Evolutionary conservation across 2,113 vertebrate species (phyloP), one percentile per base, ranked within the genome.

Genomic region (Nothoprocta perdicaria): DNA sequence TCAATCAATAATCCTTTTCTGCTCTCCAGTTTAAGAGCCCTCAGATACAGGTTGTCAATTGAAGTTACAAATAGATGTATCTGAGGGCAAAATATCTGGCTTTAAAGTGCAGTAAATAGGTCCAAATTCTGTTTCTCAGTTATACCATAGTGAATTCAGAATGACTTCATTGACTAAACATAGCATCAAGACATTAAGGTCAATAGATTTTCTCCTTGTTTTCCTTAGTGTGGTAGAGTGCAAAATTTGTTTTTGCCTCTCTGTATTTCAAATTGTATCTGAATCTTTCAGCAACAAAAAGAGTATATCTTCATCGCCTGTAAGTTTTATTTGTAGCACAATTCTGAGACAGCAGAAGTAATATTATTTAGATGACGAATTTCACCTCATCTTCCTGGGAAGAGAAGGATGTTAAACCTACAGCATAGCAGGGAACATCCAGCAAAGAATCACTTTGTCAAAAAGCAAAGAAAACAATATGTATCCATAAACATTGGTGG

Each of bases 61-160:
- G 74, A 82, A 93, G 71, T 66, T 84, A n/a, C 58, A 93, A 86
- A 69, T 21, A 66, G 53, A 77, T 74, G 41, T 63, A 92, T 86
- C 84, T 60, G 38, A 90, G 48, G 29, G 21, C 14, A 81, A 83
- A 88, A 72, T 18, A 22, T 41, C 48, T 76, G 53, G 2, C 80
- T 76, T 86, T 81, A 41, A 69, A 76, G 35, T n/a, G 48, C 62
- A 76, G 48, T 22, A 57, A 80, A 81, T 52, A 85, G 46, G 58
- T 57, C 31, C 29, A 62, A 9, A 69, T 65, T 72, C 48, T 86
- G 33, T 72, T 57, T 81, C 48, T 86, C 6, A 10, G 16, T 45
- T 67, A 43, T 14, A 71, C 57, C 17, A n/a, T 14, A 75, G 53
- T 16, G 66, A 78, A 68, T 84, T 62, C 53, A 40, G 7, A 72